Conservation (phyloP, 2,113 vertebrate species). For the Oenanthe oenanthe region DNA sequence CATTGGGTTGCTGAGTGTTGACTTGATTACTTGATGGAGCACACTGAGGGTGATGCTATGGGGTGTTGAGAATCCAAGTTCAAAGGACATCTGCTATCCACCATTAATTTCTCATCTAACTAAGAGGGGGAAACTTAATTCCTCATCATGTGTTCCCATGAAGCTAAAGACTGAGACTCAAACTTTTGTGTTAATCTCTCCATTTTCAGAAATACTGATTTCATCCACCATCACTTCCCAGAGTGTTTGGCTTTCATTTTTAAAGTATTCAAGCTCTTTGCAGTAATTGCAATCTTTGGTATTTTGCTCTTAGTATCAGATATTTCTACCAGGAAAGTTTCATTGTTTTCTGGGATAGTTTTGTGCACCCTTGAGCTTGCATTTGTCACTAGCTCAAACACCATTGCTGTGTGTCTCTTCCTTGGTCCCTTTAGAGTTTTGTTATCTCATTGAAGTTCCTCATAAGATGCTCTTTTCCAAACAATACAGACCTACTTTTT, state of each 20-base stretch:
- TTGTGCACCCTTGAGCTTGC: not conserved
- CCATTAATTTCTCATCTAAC: not conserved
- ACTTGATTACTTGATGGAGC: not conserved
- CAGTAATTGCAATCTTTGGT: not conserved
- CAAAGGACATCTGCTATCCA: not conserved
- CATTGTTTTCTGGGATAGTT: not conserved
- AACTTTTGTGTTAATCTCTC: not conserved
- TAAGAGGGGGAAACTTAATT: not conserved
- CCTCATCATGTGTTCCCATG: not conserved
- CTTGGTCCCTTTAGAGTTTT: not conserved
- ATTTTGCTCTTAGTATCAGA: not conserved
- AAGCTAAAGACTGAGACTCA: not conserved
- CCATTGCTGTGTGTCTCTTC: not conserved
- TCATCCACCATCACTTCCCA: not conserved
- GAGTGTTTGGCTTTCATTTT: not conserved
- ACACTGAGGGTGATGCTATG: not conserved
- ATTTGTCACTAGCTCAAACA: not conserved
- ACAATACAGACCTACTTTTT: conserved; percentile 10
- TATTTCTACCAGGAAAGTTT: not conserved
- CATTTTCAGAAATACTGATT: not conserved
- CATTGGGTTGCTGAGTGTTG: not conserved
- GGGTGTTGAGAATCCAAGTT: not conserved
- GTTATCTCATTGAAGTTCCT: not conserved
- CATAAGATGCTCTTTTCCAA: conserved; percentile 9
- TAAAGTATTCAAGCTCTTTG: not conserved